Percentiles rank a stretch among this genome's conserved stretches.
These are phyloP conservation scores for Streptopelia turtur DNA, from an alignment of 2,797 vertebrate species.

Conservation along the genomic window DNA sequence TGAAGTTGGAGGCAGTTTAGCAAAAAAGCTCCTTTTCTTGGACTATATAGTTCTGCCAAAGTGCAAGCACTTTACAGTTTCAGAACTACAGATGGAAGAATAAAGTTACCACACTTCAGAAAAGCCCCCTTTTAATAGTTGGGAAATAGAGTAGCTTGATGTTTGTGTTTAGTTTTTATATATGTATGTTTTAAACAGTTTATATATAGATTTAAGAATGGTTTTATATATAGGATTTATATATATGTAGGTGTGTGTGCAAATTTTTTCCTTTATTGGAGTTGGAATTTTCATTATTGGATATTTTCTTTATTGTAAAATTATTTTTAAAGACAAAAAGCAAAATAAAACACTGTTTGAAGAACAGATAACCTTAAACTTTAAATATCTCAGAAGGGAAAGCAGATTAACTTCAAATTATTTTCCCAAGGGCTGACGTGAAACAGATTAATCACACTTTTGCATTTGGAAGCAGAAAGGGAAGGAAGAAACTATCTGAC, in stretches of 20 bases:
- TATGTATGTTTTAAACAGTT: not conserved
- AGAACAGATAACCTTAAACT: not conserved
- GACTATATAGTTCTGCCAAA: conserved; percentile 12
- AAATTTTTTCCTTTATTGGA: not conserved
- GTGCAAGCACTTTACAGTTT: not conserved
- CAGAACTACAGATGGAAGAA: not conserved
- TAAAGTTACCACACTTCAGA: not conserved
- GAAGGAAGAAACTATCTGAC: not conserved
- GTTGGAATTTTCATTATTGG: not conserved
- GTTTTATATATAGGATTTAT: not conserved
- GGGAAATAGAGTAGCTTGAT: not conserved
- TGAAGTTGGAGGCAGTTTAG: conserved; percentile 41
- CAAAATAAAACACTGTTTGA: not conserved
- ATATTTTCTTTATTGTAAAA: not conserved
- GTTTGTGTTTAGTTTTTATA: not conserved
- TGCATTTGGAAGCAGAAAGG: not conserved
- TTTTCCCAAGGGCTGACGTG: not conserved
- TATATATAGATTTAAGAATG: too few species aligned
- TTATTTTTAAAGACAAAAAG: not conserved
- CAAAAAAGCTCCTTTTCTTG: conserved; percentile 56
- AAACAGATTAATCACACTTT: not conserved
- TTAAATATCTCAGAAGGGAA: not conserved
- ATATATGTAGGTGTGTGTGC: too few species aligned
- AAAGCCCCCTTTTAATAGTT: not conserved
- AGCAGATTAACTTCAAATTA: not conserved